Evolutionary conservation across 2,888 invertebrate species (phyloP).

Genomic region (Opisthograptis luteolata): DNA sequence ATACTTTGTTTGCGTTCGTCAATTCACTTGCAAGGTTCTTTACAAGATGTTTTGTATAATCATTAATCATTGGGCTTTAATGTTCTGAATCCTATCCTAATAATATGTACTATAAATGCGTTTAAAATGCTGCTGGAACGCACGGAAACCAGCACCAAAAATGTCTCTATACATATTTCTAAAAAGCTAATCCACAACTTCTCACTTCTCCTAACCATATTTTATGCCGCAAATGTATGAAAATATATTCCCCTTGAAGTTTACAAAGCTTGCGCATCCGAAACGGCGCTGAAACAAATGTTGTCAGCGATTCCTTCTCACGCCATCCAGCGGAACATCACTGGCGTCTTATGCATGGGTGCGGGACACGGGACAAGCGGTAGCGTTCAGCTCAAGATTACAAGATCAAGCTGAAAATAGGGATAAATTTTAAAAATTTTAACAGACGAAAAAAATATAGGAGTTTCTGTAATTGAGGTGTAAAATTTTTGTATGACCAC

Average conservation of each 20-base stretch:
- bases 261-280: conserved; percentile 62
- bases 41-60: conserved; percentile 43
- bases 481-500: too few relatives aligned
- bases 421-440: too few relatives aligned
- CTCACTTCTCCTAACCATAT: conserved; percentile 7
- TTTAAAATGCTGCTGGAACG: background rate
- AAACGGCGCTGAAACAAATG: conserved; percentile 71
- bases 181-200: conserved; percentile 14
- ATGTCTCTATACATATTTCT: background rate
- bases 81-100: too few relatives aligned
- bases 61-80: conserved; percentile 23
- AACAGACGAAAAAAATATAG: too few relatives aligned
- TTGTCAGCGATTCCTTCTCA: conserved; percentile 74
- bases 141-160: background rate
- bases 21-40: conserved; percentile 38
- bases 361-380: conserved; percentile 4
- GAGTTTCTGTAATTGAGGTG: too few relatives aligned
- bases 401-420: background rate
- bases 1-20: conserved; percentile 50
- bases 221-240: conserved; percentile 32
- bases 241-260: conserved; percentile 48
- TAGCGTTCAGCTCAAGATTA: background rate
- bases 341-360: conserved; percentile 57
- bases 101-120: too few relatives aligned
- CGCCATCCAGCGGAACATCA: conserved; percentile 66